Conservation (phyloP, 1,140 invertebrate genomes). For the Zophobas morio region DNA sequence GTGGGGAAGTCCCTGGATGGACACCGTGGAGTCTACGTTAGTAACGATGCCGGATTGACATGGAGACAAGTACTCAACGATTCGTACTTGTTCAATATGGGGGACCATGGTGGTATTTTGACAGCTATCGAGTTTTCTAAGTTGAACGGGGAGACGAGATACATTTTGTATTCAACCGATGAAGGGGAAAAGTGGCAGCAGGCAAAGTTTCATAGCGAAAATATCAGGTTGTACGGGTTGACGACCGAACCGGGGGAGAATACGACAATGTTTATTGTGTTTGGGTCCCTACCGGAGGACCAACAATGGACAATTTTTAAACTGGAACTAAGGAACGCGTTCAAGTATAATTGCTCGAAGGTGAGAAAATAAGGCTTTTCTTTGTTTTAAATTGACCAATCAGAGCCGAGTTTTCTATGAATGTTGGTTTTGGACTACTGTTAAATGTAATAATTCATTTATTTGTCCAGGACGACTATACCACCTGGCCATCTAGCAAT, state of each 20-base stretch:
- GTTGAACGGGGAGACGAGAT: constrained; percentile 79
- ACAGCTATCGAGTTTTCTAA: constrained; percentile 90
- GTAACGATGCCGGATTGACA: constrained; percentile 86
- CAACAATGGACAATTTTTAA: constrained; percentile 93
- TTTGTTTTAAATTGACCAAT: not conserved
- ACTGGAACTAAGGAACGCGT: constrained; percentile 82
- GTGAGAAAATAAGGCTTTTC: constrained; percentile 26
- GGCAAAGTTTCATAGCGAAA: constrained; percentile 79
- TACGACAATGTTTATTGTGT: constrained; percentile 92
- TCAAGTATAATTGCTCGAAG: constrained; percentile 70
- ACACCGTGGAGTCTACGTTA: constrained; percentile 85
- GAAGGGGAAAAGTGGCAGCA: constrained; percentile 87
- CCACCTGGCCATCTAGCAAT: constrained; percentile 84
- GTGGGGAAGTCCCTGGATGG: constrained; percentile 85
- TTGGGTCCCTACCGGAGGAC: constrained; percentile 82
- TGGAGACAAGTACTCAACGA: constrained; percentile 87
- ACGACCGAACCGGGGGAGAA: constrained; percentile 95
- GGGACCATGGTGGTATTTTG: constrained; percentile 91
- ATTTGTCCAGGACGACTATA: constrained; percentile 80
- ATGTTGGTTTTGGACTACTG: too few species aligned
- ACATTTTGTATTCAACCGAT: constrained; percentile 88
- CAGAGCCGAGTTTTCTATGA: too few species aligned
- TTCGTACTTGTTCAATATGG: constrained; percentile 90
- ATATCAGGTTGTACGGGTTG: constrained; percentile 85
- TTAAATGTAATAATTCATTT: too few species aligned